A percentile compares a stretch with the other conserved stretches of the same genome.
These are phyloP conservation scores for Xestoiulus laeticollis DNA, from an alignment of 2,888 invertebrate species.

Conservation along the genomic window DNA sequence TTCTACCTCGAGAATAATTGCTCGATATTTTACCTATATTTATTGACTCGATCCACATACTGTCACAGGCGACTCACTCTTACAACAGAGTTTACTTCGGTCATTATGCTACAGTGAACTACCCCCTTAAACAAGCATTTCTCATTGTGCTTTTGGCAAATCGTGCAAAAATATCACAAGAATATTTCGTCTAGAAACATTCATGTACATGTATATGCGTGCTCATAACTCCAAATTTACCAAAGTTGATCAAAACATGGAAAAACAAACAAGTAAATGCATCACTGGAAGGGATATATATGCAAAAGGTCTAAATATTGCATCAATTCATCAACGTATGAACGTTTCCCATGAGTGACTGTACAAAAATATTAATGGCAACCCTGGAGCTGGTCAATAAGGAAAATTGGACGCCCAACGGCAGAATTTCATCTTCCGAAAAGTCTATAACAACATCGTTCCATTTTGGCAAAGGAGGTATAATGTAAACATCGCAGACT, in stretches of 20 bases:
- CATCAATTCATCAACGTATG: neutral
- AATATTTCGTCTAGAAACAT: neutral
- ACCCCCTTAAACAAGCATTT: constrained; percentile 27
- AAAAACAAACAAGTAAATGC: constrained; percentile 34
- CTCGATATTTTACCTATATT: constrained; percentile 2
- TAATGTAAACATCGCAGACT: neutral
- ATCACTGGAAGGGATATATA: neutral
- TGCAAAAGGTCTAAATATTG: neutral
- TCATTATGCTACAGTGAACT: neutral
- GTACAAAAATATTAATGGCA: constrained; percentile 23
- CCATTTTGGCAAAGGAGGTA: neutral
- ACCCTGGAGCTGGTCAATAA: constrained; percentile 18
- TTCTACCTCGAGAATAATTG: neutral
- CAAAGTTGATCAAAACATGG: constrained; percentile 30
- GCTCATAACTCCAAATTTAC: neutral
- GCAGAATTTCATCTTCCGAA: neutral
- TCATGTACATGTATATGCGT: neutral
- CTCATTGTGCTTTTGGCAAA: constrained; percentile 34
- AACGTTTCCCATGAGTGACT: constrained; percentile 7
- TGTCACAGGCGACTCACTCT: neutral
- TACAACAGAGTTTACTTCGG: neutral
- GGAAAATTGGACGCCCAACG: constrained; percentile 11
- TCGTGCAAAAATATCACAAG: neutral
- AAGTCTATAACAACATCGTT: neutral
- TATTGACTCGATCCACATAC: neutral